Evolutionary conservation across 1,140 invertebrate species (phyloP).

Genomic region (Atta texana): DNA sequence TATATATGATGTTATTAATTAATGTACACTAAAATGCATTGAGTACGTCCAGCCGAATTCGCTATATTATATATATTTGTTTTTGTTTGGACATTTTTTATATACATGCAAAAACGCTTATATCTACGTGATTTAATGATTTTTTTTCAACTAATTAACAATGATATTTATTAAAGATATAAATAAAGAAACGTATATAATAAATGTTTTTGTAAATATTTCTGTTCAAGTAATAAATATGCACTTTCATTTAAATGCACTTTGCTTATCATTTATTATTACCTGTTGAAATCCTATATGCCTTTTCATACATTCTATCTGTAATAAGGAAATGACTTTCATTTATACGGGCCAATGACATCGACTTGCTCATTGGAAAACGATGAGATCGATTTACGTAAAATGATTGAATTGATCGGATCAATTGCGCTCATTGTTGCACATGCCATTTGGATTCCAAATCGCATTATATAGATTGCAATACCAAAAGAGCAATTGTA

Average conservation of each 20-base stretch:
- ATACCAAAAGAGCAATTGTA: neutral
- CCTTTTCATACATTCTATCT: neutral
- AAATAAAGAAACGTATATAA: neutral
- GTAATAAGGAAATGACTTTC: constrained; percentile 28
- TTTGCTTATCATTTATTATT: neutral
- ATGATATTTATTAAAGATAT: neutral
- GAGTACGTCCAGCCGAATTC: too few species aligned
- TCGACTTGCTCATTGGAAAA: constrained; percentile 18
- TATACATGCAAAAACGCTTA: neutral
- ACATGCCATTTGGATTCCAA: neutral
- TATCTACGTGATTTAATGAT: neutral
- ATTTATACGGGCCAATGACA: constrained; percentile 44
- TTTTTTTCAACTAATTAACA: neutral
- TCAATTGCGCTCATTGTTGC: constrained; percentile 28
- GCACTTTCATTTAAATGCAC: constrained; percentile 9
- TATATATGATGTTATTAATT: too few species aligned
- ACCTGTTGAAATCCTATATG: neutral
- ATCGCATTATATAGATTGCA: neutral
- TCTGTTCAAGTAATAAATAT: neutral
- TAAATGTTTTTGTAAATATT: neutral
- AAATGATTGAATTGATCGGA: constrained; percentile 27
- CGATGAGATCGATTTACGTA: constrained; percentile 20
- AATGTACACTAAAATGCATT: too few species aligned
- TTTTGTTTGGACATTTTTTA: neutral
- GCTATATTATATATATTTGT: neutral